phyloP scores from a whole-genome alignment of 2,113 vertebrate species.

The human (Homo sapiens) region GRCh38 chr7:50417001-50417500 shows the following conservation, averaged over 20 bases:
- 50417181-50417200: neutral
- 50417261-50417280: neutral
- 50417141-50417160: neutral
- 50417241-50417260: no score
- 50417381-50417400: neutral
- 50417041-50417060: conserved; percentile 86
- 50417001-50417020: conserved; percentile 76
- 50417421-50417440: neutral
- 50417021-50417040: conserved; percentile 87
- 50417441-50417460: no score
- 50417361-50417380: neutral
- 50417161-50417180: neutral
- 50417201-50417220: neutral
- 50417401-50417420: neutral
- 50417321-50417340: neutral
- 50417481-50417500: accelerated
- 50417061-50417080: conserved; percentile 89
- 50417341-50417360: neutral
- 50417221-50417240: neutral
- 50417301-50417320: accelerated
- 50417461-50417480: no score
- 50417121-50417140: neutral
- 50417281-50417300: neutral
- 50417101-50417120: conserved; percentile 79
- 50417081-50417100: conserved; percentile 80